Base-by-base conservation (phyloP, 2,113 vertebrate species). In the Orycteropus afer region DNA sequence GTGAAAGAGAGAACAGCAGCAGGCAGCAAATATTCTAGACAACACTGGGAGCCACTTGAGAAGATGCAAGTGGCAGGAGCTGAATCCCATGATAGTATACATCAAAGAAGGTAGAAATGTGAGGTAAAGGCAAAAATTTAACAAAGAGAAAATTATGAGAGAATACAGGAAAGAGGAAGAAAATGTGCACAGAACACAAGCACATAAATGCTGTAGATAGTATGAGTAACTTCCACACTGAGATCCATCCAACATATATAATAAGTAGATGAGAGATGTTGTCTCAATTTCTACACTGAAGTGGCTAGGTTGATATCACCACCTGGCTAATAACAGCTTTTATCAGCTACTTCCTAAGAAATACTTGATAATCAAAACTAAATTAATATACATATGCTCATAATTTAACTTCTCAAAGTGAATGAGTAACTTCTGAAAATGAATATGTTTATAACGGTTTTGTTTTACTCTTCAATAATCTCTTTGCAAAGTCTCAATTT, bases 401-500 rank as follows among this genome's bases (percentile, higher is more conserved):
- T 89, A 32, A 63, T 86, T 86, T 40, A 22, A 20, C 55, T 40
- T 40, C 25, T 85, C 51, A 53, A 53, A 61, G 27, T 61, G 10
- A 61, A 10, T 61, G n/a, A n/a, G n/a, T 61, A 45, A 71, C 53
- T 53, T 93, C n/a, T 63, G 40, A 71, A 57, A 32, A 40, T 29
- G 12, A 67, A 45, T 55, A 27, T n/a, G 27, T 77, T 57, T 17
- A 23, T 34, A 32, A n/a, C 37, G 32, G 51, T 89, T 61, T 53
- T 74, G 37, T 57, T 9, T 61, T 73, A 57, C 59, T 83, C 27
- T 92, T 22, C 59, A 89, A n/a, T 34, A 57, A 73, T 49, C 65
- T 82, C 71, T 94, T 96, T 94, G 59, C 47, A 51, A 88, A 92
- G 57, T 83, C 7, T 14, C 73, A 14, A 1, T 67, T 59, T 57